Percentiles rank a stretch among this genome's conserved stretches.
Evolutionary conservation across 2,113 vertebrate species (phyloP).

Genomic region (Stercorarius parasiticus): DNA sequence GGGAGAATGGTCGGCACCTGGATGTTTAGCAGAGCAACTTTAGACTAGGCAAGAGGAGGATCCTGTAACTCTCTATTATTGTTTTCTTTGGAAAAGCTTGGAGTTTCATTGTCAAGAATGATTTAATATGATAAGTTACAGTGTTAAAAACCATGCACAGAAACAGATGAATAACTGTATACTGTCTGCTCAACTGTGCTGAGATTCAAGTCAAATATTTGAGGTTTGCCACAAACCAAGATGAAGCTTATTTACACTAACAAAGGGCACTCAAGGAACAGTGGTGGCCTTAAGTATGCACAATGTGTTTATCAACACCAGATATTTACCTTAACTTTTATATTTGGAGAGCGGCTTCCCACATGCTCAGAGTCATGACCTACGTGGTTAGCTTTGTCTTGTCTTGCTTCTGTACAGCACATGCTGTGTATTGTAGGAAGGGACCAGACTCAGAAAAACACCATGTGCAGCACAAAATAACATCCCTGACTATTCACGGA

Average conservation of each 20-base stretch:
- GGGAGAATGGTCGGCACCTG: neutral
- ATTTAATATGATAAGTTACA: neutral
- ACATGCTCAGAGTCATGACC: neutral
- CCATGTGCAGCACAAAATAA: neutral
- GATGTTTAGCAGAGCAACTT: neutral
- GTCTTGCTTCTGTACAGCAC: constrained; percentile 1
- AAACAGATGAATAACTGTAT: neutral
- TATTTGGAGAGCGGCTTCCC: constrained; percentile 37
- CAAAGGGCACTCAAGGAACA: constrained; percentile 14
- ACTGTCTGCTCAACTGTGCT: neutral
- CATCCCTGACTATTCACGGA: neutral
- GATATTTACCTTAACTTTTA: constrained; percentile 35
- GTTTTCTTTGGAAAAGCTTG: neutral
- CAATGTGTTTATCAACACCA: constrained; percentile 17
- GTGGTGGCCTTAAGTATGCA: neutral
- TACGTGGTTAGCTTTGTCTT: constrained; percentile 44
- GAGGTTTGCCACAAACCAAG: constrained; percentile 66
- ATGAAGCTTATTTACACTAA: constrained; percentile 31
- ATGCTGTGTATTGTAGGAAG: neutral
- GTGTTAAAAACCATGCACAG: neutral
- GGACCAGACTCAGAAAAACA: neutral
- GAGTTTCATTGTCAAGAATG: neutral
- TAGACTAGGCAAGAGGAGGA: neutral
- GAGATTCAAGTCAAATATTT: constrained; percentile 38
- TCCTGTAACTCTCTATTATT: neutral